Evolutionary conservation across 2,888 invertebrate species (phyloP).

Genomic region (Heliconius charithonia): DNA sequence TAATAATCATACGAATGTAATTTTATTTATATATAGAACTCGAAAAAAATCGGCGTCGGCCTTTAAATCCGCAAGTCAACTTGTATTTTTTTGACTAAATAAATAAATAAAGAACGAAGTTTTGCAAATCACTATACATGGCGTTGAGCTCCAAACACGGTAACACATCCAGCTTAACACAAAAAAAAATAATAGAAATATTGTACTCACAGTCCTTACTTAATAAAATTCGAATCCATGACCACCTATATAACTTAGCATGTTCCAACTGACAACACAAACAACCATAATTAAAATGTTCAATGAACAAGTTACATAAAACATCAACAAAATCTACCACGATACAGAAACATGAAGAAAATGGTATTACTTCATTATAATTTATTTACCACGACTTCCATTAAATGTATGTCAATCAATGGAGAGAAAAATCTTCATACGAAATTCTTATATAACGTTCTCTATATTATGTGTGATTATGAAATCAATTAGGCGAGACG

Average conservation of each 20-base stretch:
- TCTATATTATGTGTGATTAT: conserved; percentile 22
- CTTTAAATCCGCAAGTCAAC: too few species aligned
- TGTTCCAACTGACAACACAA: neutral
- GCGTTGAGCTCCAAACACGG: too few species aligned
- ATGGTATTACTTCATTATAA: neutral
- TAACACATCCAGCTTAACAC: too few species aligned
- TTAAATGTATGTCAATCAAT: conserved; percentile 15
- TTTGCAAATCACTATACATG: too few species aligned
- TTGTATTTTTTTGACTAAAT: too few species aligned
- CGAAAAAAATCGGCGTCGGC: too few species aligned
- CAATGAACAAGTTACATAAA: neutral
- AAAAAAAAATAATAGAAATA: too few species aligned
- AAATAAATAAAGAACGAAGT: too few species aligned
- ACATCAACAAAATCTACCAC: neutral
- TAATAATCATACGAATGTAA: too few species aligned
- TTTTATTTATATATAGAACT: too few species aligned
- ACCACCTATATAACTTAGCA: neutral
- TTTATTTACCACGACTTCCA: conserved; percentile 13
- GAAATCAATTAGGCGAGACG: conserved; percentile 30
- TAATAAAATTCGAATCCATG: too few species aligned
- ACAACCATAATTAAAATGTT: neutral
- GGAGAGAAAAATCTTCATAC: conserved; percentile 2
- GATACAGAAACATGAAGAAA: neutral
- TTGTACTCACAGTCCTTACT: too few species aligned
- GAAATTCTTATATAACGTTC: conserved; percentile 2